These are phyloP conservation scores for Lithobates sylvaticus DNA, from an alignment of 2,797 vertebrate species.

Conservation along the genomic window DNA sequence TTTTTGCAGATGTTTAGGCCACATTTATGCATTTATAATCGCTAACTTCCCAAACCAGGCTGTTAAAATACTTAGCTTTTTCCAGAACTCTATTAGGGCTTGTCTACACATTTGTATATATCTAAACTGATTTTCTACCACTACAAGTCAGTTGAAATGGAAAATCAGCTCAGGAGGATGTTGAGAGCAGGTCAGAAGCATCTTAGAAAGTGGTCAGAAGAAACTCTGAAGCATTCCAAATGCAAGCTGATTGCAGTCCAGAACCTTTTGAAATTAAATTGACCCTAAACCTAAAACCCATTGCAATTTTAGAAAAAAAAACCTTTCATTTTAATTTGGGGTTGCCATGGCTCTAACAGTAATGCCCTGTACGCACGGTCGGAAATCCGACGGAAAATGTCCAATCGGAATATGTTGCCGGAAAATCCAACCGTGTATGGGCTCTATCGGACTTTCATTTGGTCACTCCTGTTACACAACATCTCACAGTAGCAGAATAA, in stretches of 20 bases:
- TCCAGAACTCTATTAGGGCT: neutral
- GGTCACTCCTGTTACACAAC: too few species aligned
- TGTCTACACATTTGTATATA: neutral
- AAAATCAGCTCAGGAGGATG: neutral
- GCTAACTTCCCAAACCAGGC: conserved; percentile 6
- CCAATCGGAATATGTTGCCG: too few species aligned
- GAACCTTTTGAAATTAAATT: neutral
- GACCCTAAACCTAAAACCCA: neutral
- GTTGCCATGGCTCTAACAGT: neutral
- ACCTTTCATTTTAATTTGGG: neutral
- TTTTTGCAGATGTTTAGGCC: conserved; percentile 35
- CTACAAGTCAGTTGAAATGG: neutral
- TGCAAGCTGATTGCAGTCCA: neutral
- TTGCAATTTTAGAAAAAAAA: neutral
- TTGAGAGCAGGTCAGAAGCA: too few species aligned
- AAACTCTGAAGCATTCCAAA: too few species aligned
- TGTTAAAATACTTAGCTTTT: neutral
- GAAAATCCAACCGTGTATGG: too few species aligned
- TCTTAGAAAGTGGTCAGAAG: too few species aligned
- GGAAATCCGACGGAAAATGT: too few species aligned
- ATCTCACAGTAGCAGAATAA: too few species aligned
- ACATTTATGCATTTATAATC: conserved; percentile 26
- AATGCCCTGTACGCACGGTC: too few species aligned
- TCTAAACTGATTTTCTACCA: neutral
- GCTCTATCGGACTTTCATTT: too few species aligned